These are phyloP conservation scores for Meles meles DNA, from an alignment of 2,113 vertebrate species.

Conservation along the genomic window DNA sequence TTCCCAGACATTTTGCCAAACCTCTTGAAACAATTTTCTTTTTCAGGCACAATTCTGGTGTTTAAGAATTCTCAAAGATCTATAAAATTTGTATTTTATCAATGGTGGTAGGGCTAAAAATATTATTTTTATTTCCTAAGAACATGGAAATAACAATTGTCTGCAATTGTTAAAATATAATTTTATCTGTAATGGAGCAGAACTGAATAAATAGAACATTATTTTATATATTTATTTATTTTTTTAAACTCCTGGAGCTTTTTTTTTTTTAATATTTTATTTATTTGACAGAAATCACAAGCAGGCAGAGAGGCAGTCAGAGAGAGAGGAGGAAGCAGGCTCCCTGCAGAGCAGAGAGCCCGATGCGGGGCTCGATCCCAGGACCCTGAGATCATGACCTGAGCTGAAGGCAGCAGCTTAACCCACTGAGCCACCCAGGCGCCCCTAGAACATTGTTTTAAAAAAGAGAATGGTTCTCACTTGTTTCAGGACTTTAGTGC, in stretches of 20 bases:
- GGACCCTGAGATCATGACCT: too few relatives aligned
- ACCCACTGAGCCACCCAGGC: too few relatives aligned
- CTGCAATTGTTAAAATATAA: not conserved
- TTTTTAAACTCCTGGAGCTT: too few relatives aligned
- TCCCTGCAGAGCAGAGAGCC: too few relatives aligned
- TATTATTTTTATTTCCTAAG: not conserved
- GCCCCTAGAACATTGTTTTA: not conserved
- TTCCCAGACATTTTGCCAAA: not conserved
- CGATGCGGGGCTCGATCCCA: too few relatives aligned
- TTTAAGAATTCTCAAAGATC: not conserved
- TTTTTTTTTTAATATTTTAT: too few relatives aligned
- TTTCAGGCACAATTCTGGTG: not conserved
- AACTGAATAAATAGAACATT: not conserved
- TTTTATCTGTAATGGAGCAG: not conserved
- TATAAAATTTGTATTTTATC: not conserved
- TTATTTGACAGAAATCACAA: too few relatives aligned
- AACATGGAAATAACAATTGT: not conserved
- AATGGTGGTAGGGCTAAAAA: not conserved
- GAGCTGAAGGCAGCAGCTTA: too few relatives aligned
- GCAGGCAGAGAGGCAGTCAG: too few relatives aligned
- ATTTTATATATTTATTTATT: too few relatives aligned
- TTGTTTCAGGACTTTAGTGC: not conserved
- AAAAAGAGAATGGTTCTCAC: not conserved
- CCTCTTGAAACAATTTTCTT: not conserved
- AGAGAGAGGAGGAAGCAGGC: too few relatives aligned